These are phyloP conservation scores for Anseranas semipalmata DNA, from an alignment of 2,113 vertebrate species.

Conservation along the genomic window DNA sequence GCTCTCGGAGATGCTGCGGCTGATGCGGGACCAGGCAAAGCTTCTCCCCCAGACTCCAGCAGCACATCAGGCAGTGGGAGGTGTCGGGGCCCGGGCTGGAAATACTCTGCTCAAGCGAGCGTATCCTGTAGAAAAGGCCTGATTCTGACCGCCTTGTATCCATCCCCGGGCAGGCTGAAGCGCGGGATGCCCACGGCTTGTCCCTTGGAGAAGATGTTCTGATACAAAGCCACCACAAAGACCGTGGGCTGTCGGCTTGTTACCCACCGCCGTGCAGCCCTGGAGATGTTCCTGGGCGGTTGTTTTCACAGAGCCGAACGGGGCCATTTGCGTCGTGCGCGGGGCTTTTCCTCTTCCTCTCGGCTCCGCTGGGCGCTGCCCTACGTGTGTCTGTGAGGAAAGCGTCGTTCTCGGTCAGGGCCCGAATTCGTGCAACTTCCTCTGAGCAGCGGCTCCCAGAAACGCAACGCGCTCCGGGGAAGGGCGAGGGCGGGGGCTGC, in stretches of 20 bases:
- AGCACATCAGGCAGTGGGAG: not conserved
- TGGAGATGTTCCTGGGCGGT: not conserved
- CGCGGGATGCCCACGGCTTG: not conserved
- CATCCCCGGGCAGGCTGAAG: not conserved
- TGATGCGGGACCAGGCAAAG: not conserved
- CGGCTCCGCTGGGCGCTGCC: not conserved
- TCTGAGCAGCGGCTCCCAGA: not conserved
- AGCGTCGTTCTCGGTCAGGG: not conserved
- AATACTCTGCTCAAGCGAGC: not conserved
- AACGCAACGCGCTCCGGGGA: not conserved
- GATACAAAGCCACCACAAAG: not conserved
- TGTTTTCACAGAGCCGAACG: not conserved
- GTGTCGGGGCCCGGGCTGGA: not conserved
- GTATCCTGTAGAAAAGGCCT: not conserved
- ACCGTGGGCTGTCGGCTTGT: not conserved
- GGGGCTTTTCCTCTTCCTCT: conserved; percentile 47
- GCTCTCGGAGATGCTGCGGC: not conserved
- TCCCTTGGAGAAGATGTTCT: not conserved
- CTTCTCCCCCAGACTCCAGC: not conserved
- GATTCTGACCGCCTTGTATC: not conserved
- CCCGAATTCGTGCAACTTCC: conserved; percentile 17
- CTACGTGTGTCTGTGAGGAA: not conserved
- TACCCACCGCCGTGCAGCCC: accelerated
- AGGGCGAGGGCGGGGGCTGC: not conserved
- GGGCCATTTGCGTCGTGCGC: not conserved